Percentiles rank a stretch among this genome's conserved stretches.
Evolutionary conservation across 2,888 invertebrate species (phyloP).

Genomic region (Belgica antarctica): DNA sequence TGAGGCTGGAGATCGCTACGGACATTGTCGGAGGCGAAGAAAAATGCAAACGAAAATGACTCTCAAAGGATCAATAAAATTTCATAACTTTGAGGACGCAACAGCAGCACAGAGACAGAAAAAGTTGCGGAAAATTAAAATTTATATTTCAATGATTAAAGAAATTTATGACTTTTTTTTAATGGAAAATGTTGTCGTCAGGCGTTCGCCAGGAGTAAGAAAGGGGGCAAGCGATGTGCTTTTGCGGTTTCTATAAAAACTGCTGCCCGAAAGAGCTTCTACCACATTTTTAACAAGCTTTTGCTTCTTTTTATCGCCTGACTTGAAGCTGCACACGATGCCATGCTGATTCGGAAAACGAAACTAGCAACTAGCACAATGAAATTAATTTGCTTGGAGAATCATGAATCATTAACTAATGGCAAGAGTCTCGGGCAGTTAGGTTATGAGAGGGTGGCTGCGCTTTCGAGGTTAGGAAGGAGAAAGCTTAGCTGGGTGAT

Average conservation of each 20-base stretch:
- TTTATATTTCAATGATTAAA: conserved; percentile 36
- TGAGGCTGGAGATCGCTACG: background rate
- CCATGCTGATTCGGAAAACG: background rate
- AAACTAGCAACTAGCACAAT: conserved; percentile 16
- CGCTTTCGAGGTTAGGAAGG: too few relatives aligned
- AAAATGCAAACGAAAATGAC: conserved; percentile 31
- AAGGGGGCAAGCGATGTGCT: too few relatives aligned
- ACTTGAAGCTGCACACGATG: background rate
- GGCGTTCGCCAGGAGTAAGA: too few relatives aligned
- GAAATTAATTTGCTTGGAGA: conserved; percentile 12
- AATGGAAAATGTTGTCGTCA: conserved; percentile 36
- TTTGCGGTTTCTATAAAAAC: conserved; percentile 13
- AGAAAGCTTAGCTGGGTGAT: too few relatives aligned
- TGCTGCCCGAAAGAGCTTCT: background rate
- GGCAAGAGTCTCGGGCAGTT: too few relatives aligned
- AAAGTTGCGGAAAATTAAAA: conserved; percentile 22
- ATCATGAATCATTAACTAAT: background rate
- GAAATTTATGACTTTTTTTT: conserved; percentile 39
- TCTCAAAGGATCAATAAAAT: conserved; percentile 42
- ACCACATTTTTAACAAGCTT: background rate
- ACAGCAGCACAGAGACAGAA: conserved; percentile 20
- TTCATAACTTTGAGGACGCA: conserved; percentile 30
- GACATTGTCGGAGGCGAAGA: background rate
- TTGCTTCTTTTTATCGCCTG: background rate
- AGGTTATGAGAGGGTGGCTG: too few relatives aligned